A percentile compares a stretch with the other conserved stretches of the same genome.
These are phyloP conservation scores for Callionymus lyra DNA, from an alignment of 2,113 vertebrate species.

Conservation along the genomic window DNA sequence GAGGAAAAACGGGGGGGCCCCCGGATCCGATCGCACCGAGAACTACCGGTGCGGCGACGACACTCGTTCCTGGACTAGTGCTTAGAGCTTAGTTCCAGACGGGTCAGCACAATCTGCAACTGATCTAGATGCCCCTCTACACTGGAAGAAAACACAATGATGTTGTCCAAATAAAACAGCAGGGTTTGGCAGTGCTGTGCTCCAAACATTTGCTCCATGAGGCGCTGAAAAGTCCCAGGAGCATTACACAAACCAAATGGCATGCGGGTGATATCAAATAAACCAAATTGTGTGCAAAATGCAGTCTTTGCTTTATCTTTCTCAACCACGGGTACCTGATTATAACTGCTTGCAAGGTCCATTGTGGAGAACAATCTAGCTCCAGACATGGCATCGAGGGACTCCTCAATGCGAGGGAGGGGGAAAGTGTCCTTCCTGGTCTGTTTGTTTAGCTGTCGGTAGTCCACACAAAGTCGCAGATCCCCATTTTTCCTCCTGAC, in stretches of 20 bases:
- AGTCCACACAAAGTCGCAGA: neutral
- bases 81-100: too few relatives aligned
- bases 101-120: too few relatives aligned
- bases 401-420: neutral
- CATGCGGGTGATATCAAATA: neutral
- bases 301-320: neutral
- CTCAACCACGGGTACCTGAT: neutral
- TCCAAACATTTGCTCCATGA: neutral
- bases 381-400: neutral
- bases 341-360: neutral
- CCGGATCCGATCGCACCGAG: constrained; percentile 26
- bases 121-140: too few relatives aligned
- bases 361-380: neutral
- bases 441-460: neutral
- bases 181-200: too few relatives aligned
- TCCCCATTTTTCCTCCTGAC: neutral
- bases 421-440: neutral
- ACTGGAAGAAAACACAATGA: too few relatives aligned
- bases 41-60: constrained; percentile 10
- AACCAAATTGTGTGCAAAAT: neutral
- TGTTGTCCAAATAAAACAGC: too few relatives aligned
- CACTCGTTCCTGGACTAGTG: neutral
- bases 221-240: neutral
- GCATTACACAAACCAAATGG: too few relatives aligned
- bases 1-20: constrained; percentile 31